phyloP scores from a whole-genome alignment of 2,888 invertebrate species.

The Opisthograptis luteolata region DNA sequence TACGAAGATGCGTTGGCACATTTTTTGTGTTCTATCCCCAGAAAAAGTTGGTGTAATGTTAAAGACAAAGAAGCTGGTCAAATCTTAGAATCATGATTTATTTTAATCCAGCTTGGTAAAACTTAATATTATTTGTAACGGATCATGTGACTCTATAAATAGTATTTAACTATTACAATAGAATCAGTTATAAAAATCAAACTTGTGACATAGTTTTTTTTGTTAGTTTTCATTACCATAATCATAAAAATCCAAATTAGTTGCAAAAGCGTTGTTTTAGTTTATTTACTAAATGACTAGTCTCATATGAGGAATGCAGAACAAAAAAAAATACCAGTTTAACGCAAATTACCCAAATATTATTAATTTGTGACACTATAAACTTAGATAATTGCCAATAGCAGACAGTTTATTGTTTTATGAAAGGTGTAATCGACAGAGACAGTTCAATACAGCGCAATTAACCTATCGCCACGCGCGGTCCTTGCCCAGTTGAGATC shows the following conservation, averaged over 20 bases:
- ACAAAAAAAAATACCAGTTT: slow-evolving; percentile 38
- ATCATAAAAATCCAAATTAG: slow-evolving; percentile 4
- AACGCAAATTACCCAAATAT: slow-evolving; percentile 31
- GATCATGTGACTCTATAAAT: too few relatives aligned
- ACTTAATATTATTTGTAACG: too few relatives aligned
- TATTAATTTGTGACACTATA: slow-evolving; percentile 9
- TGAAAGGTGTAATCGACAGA: not conserved
- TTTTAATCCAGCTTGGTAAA: too few relatives aligned
- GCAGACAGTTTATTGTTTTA: not conserved
- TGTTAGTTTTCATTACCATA: not conserved
- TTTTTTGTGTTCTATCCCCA: not conserved
- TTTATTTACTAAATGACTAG: slow-evolving; percentile 52
- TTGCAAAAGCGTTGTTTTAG: slow-evolving; percentile 19
- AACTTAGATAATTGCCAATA: not conserved
- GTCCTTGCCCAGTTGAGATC: slow-evolving; percentile 15
- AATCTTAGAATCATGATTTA: too few relatives aligned
- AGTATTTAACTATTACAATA: too few relatives aligned
- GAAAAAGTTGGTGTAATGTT: not conserved
- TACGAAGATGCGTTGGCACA: slow-evolving; percentile 15
- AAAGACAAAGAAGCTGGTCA: too few relatives aligned
- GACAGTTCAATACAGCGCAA: slow-evolving; percentile 8
- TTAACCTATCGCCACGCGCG: slow-evolving; percentile 7
- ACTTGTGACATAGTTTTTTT: not conserved
- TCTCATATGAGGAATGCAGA: slow-evolving; percentile 50
- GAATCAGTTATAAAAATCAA: too few relatives aligned